Base-by-base conservation (phyloP, 2,113 vertebrate genomes). In the Dermatemys mawii region DNA sequence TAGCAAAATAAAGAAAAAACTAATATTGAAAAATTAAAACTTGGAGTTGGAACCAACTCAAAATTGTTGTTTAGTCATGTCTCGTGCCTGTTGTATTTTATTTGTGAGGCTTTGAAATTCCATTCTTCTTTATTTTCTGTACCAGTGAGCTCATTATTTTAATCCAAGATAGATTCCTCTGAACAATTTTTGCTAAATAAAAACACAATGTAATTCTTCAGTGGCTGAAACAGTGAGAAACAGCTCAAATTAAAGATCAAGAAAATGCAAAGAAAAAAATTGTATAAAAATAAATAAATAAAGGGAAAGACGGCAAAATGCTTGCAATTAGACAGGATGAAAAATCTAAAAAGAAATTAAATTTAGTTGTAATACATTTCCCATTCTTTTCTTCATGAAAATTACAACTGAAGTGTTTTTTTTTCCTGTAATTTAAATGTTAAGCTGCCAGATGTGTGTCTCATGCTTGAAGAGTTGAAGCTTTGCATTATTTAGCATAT, bases 401-500 rank as follows among this genome's bases (percentile, higher is more conserved):
- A 99, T 99, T 98, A 99, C 98, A 98, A 99, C 98, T 99, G 98
- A 99, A 99, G 98, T 98, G 98, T 97, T 86, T 97, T 92, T 92
- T 97, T 91, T 97, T 97, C 97, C 98, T 98, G 99, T 99, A 99
- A 99, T 99, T 99, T 99, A 99, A 99, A 99, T 99, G 99, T 99
- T 99, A 99, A 99, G 99, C 99, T 98, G 98, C 99, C 99, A 99
- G 99, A 99, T 99, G 99, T 99, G 99, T 99, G 99, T 99, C 99
- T 99, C 99, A 99, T 99, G 99, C 99, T 99, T 99, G 99, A 99
- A 99, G 99, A 99, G 99, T 99, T 97, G 98, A 99, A 99, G 99
- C 99, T 99, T 99, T 99, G 99, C 99, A 99, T 99, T 99, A 99
- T 99, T 99, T 99, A 99, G 99, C 99, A 99, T 99, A 99, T 99